Evolutionary conservation across 2,113 vertebrate species (phyloP), one percentile per base, ranked within the genome.

Genomic region (Xerus inauris): DNA sequence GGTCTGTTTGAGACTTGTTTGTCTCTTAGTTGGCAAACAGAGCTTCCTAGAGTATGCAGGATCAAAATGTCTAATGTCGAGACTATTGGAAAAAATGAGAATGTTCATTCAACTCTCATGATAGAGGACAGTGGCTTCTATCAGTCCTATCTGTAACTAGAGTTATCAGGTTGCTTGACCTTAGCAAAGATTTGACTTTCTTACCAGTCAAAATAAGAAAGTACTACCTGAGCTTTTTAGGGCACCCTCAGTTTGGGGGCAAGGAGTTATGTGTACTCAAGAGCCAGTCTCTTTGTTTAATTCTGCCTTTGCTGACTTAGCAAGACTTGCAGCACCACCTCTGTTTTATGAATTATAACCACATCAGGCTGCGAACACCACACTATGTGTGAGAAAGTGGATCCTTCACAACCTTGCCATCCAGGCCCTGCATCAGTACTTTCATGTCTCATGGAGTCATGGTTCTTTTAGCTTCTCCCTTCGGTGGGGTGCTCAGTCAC

Each of bases 401-500:
- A 40, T 82, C 5, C n/a, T 87, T 8, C 51, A 26, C 16, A 35
- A 35, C 9, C 12, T 72, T 45, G 38, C 16, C 22, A 22, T 47
- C 49, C 10, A 13, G 12, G 28, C 26, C n/a, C 20, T 0, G 10
- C 10, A 14, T 3, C 10, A 59, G 57, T 38, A 45, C 4, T 22
- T 45, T 47, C 8, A 38, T 6, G 13, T 77, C 57, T 62, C n/a
- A 30, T 0, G 14, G 69, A 62, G 20, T 26, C 54, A 5, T 0
- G 5, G 2, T 5, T 80, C 12, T 40, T 45, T 45, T n/a, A 38
- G 28, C 75, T 72, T 85, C 19, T 89, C 32, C 5, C 11, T 67
- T 67, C 51, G 1, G 0, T 0, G 14, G 28, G 28, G 13, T 3
- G 0, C 30, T 82, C 32, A 8, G 4, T 49, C 6, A 59, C 64